A percentile compares a stretch with the other conserved stretches of the same genome.
phyloP scores from a whole-genome alignment of 2,888 invertebrate species.

The Meganola albula region DNA sequence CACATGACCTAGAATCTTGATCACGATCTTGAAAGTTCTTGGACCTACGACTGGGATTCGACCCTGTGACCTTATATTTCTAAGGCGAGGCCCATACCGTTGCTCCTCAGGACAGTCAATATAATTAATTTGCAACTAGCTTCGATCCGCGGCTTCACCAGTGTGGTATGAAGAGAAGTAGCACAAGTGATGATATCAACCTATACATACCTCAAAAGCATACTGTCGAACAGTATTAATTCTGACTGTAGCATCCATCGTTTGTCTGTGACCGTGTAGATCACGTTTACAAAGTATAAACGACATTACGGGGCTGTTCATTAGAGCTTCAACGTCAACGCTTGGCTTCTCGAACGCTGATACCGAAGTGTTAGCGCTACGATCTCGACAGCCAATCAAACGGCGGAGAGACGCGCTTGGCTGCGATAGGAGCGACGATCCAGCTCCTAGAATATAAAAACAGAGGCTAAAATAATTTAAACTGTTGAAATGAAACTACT shows the following conservation, averaged over 20 bases:
- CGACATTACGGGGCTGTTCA: conserved; percentile 89
- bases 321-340: conserved; percentile 75
- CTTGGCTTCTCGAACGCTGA: conserved; percentile 58
- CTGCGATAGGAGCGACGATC: conserved; percentile 89
- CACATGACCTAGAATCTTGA: too few relatives aligned
- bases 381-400: conserved; percentile 76
- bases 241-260: conserved; percentile 92
- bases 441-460: conserved; percentile 75
- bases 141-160: too few relatives aligned
- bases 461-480: too few relatives aligned
- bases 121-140: too few relatives aligned
- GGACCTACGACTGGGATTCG: too few relatives aligned
- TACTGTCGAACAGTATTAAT: conserved; percentile 89
- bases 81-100: too few relatives aligned
- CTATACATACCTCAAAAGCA: conserved; percentile 87
- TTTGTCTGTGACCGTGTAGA: conserved; percentile 87
- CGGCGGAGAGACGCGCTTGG: conserved; percentile 92
- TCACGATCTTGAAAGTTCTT: too few relatives aligned
- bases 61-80: too few relatives aligned
- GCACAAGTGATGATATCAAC: too few relatives aligned
- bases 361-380: conserved; percentile 38
- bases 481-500: too few relatives aligned
- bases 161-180: not conserved
- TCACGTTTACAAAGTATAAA: conserved; percentile 93
- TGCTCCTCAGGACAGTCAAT: too few relatives aligned